phyloP scores from a whole-genome alignment of 2,113 vertebrate species.

The Riparia riparia region DNA sequence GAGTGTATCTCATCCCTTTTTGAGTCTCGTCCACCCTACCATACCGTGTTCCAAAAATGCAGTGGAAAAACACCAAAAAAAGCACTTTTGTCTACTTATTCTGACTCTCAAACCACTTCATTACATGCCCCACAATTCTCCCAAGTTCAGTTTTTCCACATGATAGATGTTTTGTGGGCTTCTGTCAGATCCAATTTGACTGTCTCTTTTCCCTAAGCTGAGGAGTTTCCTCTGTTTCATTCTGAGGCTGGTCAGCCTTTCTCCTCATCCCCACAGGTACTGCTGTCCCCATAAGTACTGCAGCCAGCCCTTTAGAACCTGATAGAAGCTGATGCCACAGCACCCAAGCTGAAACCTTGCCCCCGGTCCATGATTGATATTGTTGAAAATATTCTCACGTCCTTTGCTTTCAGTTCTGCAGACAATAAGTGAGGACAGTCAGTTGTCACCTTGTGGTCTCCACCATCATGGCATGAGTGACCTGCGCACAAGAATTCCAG shows the following conservation, averaged over 20 bases:
- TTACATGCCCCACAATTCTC: neutral
- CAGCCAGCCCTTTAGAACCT: neutral
- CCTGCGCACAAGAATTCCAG: neutral
- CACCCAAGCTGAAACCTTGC: neutral
- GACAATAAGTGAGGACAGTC: neutral
- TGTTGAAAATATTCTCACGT: neutral
- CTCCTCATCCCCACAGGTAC: rapidly evolving
- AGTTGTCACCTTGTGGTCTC: neutral
- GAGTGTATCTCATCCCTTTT: neutral
- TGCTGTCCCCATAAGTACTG: neutral
- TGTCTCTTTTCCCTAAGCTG: neutral
- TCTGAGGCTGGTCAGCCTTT: neutral
- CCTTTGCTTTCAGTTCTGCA: neutral
- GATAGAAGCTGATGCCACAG: neutral
- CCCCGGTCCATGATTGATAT: neutral
- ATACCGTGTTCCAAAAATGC: rapidly evolving
- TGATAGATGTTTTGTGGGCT: neutral
- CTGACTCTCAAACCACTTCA: neutral
- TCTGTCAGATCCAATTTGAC: neutral
- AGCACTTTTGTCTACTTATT: neutral
- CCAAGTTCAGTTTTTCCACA: neutral
- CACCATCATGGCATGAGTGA: neutral
- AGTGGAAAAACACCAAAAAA: neutral
- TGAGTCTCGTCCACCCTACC: neutral
- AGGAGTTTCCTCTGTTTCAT: neutral